A percentile compares a stretch with the other conserved stretches of the same genome.
Evolutionary conservation across 2,797 vertebrate species (phyloP).

Genomic region (Diceros bicornis): DNA sequence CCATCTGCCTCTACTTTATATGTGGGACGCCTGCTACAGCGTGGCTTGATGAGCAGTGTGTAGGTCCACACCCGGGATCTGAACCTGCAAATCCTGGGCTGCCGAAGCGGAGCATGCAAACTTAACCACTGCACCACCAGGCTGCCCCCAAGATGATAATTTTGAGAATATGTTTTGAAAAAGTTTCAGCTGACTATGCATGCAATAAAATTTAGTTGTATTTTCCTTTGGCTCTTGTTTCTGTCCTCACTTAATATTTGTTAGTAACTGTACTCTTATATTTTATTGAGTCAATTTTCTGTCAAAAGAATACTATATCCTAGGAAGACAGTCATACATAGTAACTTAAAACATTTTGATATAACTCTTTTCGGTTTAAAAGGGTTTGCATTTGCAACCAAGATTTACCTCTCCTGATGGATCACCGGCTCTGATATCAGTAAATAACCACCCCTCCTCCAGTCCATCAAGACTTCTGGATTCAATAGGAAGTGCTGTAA

Average conservation of each 20-base stretch:
- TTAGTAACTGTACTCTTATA: background rate
- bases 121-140: too few species aligned
- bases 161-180: slow-evolving; percentile 56
- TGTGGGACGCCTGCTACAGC: too few species aligned
- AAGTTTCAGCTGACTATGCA: slow-evolving; percentile 50
- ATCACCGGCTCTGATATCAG: slow-evolving; percentile 85
- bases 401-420: slow-evolving; percentile 87
- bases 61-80: too few species aligned
- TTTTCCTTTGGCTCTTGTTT: slow-evolving; percentile 64
- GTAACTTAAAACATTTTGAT: slow-evolving; percentile 65
- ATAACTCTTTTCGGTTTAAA: slow-evolving; percentile 81
- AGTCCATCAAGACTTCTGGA: slow-evolving; percentile 85
- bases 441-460: slow-evolving; percentile 84
- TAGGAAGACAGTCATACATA: slow-evolving; percentile 42
- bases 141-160: slow-evolving; percentile 20
- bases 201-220: slow-evolving; percentile 40
- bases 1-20: too few species aligned
- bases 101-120: too few species aligned
- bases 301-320: slow-evolving; percentile 35
- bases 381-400: slow-evolving; percentile 91
- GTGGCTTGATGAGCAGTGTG: too few species aligned
- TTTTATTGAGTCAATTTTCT: slow-evolving; percentile 51
- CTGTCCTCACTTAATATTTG: slow-evolving; percentile 40
- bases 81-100: too few species aligned
- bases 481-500: slow-evolving; percentile 80